Conservation (phyloP, 2,888 invertebrate species). For the Drosophila emarginata region DNA sequence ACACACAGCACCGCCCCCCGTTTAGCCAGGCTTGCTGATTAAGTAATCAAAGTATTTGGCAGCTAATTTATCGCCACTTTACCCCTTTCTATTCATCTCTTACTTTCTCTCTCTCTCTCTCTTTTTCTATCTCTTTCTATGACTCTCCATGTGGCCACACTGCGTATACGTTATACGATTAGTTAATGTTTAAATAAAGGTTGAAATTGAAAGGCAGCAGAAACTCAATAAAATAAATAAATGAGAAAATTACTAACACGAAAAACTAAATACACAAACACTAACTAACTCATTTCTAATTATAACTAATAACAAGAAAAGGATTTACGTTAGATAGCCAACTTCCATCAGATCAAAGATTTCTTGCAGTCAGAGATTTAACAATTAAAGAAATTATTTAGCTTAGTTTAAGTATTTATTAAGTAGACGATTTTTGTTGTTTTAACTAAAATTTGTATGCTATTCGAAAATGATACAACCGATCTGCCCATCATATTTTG, state of each 20-base stretch:
- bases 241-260: not conserved
- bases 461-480: too few species aligned
- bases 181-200: slow-evolving; percentile 2
- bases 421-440: too few species aligned
- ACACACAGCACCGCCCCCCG: slow-evolving; percentile 16
- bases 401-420: too few species aligned
- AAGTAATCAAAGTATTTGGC: slow-evolving; percentile 78
- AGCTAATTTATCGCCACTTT: slow-evolving; percentile 73
- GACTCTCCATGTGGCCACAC: not conserved
- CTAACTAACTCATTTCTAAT: not conserved
- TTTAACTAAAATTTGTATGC: too few species aligned
- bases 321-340: not conserved
- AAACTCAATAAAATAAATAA: not conserved
- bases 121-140: not conserved
- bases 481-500: too few species aligned
- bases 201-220: not conserved
- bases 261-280: not conserved
- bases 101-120: not conserved
- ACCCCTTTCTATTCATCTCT: slow-evolving; percentile 31
- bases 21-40: slow-evolving; percentile 59
- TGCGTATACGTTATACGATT: slow-evolving; percentile 10
- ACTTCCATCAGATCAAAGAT: too few species aligned
- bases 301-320: too few species aligned
- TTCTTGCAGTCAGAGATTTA: too few species aligned
- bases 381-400: too few species aligned